These are phyloP conservation scores for Fragum whitleyi DNA, from an alignment of 2,888 invertebrate genomes.

Conservation along the genomic window DNA sequence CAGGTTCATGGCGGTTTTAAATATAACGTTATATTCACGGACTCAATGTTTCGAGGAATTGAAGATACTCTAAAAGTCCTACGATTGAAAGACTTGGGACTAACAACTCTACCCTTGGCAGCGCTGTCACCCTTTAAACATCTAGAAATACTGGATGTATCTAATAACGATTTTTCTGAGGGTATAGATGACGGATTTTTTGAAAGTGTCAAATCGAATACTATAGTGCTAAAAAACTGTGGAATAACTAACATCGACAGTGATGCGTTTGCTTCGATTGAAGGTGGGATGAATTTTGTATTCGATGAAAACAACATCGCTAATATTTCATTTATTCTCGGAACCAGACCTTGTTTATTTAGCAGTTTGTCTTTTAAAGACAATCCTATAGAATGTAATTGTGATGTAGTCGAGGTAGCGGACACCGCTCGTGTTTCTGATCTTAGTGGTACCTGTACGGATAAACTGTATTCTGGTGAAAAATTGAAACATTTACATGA, in stretches of 20 bases:
- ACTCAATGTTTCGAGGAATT: constrained; percentile 61
- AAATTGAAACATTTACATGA: constrained; percentile 39
- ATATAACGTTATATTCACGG: constrained; percentile 46
- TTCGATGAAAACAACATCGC: constrained; percentile 61
- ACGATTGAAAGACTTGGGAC: constrained; percentile 42
- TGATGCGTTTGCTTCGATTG: constrained; percentile 50
- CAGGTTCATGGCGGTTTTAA: constrained; percentile 26
- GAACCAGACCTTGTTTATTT: constrained; percentile 51
- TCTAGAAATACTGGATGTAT: constrained; percentile 52
- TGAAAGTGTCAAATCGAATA: constrained; percentile 41
- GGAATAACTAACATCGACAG: constrained; percentile 45
- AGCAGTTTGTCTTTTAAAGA: constrained; percentile 50
- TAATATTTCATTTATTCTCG: constrained; percentile 61
- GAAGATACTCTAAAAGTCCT: constrained; percentile 53
- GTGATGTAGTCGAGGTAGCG: constrained; percentile 52
- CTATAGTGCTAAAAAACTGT: constrained; percentile 51
- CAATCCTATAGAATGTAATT: constrained; percentile 61
- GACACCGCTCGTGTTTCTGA: constrained; percentile 47
- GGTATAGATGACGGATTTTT: constrained; percentile 58
- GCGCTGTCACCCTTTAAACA: constrained; percentile 42
- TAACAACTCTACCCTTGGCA: constrained; percentile 53
- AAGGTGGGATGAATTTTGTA: constrained; percentile 40
- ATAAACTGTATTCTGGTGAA: constrained; percentile 42
- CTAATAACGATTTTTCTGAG: constrained; percentile 55
- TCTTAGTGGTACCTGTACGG: constrained; percentile 53